phyloP scores from a whole-genome alignment of 1,140 invertebrate species.

The Pseudomyrmex pallidus region DNA sequence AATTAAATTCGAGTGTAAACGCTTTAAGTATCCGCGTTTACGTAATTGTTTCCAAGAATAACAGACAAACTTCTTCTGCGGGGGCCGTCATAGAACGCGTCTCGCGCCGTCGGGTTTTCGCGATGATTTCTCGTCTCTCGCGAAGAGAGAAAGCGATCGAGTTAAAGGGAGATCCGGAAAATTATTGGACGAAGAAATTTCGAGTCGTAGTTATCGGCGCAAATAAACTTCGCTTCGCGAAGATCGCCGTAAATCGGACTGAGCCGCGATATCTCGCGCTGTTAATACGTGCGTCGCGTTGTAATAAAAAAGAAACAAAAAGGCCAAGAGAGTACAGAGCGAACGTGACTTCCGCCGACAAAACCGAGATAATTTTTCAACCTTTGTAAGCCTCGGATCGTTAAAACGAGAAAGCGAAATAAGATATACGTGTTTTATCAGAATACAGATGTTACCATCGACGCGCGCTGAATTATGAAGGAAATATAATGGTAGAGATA shows the following conservation, averaged over 20 bases:
- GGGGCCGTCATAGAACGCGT: background rate
- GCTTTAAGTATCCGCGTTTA: conserved; percentile 39
- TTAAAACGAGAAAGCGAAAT: conserved; percentile 46
- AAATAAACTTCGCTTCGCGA: conserved; percentile 40
- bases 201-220: conserved; percentile 48
- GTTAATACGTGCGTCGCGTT: conserved; percentile 28
- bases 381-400: background rate
- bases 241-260: conserved; percentile 39
- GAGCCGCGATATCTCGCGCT: background rate
- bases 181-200: conserved; percentile 62
- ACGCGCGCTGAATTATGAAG: conserved; percentile 35
- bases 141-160: conserved; percentile 24
- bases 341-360: conserved; percentile 48
- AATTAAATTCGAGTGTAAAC: conserved; percentile 54
- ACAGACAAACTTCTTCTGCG: conserved; percentile 48
- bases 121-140: conserved; percentile 34
- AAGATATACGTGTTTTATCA: conserved; percentile 53
- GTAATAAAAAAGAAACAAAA: background rate
- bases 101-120: conserved; percentile 11
- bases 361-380: conserved; percentile 35
- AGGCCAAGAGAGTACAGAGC: background rate
- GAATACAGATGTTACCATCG: background rate
- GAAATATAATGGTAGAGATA: conserved; percentile 55
- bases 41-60: conserved; percentile 44
- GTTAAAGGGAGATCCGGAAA: conserved; percentile 13